phyloP scores from a whole-genome alignment of 2,888 invertebrate species.

The Acanthosepion esculentum region DNA sequence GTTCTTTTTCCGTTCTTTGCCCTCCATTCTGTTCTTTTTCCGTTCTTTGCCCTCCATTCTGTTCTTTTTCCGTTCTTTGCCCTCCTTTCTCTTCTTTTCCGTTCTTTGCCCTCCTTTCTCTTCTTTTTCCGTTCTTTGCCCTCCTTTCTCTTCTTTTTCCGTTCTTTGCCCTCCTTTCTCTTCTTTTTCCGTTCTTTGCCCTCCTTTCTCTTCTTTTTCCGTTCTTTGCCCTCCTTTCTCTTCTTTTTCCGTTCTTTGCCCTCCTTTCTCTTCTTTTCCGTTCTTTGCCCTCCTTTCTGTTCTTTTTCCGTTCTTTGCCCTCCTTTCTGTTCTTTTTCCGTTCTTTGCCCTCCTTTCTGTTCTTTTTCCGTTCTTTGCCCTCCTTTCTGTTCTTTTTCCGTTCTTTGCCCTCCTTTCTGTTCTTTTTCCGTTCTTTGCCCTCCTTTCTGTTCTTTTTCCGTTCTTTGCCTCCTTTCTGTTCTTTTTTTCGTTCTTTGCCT shows the following conservation, averaged over 20 bases:
- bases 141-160: no score
- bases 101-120: no score
- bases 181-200: no score
- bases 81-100: background rate
- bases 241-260: background rate
- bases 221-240: no score
- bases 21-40: background rate
- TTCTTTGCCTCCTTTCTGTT: background rate
- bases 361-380: background rate
- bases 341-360: no score
- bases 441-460: no score
- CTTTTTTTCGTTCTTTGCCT: background rate
- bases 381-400: no score
- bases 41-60: background rate
- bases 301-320: background rate
- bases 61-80: background rate
- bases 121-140: background rate
- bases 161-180: no score
- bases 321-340: no score
- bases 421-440: no score
- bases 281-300: background rate
- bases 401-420: no score
- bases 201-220: no score
- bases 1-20: background rate
- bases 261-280: background rate